Evolutionary conservation across 1,140 invertebrate genomes (phyloP).

Genomic region (Drosophila insularis): DNA sequence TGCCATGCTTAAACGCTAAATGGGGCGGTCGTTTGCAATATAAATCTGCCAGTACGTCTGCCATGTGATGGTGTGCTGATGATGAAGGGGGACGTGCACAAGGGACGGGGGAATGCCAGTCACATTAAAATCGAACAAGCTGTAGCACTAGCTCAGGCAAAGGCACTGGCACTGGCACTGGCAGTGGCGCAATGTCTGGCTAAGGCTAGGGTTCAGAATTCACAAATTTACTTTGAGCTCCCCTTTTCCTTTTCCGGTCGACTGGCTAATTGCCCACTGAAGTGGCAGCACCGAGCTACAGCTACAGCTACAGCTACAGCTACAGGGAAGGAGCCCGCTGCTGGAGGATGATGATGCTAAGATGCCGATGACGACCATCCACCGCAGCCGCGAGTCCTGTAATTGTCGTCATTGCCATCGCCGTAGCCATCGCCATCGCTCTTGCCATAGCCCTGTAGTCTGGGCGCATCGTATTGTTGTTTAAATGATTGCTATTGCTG

Average conservation of each 20-base stretch:
- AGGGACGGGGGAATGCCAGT: constrained; percentile 11
- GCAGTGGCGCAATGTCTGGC: constrained; percentile 18
- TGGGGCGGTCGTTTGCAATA: constrained; percentile 17
- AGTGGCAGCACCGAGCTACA: constrained; percentile 56
- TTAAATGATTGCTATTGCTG: constrained; percentile 61
- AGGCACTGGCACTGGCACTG: constrained; percentile 1
- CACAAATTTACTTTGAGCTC: constrained; percentile 60
- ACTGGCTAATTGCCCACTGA: constrained; percentile 73
- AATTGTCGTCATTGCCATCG: constrained; percentile 60
- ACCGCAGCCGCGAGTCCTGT: constrained; percentile 58
- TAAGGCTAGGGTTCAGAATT: constrained; percentile 47
- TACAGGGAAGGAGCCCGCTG: constrained; percentile 19
- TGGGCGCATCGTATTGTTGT: constrained; percentile 60
- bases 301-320: no score
- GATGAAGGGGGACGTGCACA: neutral
- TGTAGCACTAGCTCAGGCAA: neutral
- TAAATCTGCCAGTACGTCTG: constrained; percentile 21
- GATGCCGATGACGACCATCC: constrained; percentile 53
- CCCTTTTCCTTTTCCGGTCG: constrained; percentile 73
- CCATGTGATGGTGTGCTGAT: constrained; percentile 3
- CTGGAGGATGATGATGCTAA: constrained; percentile 27
- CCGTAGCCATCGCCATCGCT: no score
- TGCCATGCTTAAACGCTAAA: constrained; percentile 12
- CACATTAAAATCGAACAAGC: constrained; percentile 23
- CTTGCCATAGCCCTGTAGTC: constrained; percentile 30